These are phyloP conservation scores for Umimayanthus chanpuru DNA, from an alignment of 92 coral and sea anemone species.

Conservation along the genomic window DNA sequence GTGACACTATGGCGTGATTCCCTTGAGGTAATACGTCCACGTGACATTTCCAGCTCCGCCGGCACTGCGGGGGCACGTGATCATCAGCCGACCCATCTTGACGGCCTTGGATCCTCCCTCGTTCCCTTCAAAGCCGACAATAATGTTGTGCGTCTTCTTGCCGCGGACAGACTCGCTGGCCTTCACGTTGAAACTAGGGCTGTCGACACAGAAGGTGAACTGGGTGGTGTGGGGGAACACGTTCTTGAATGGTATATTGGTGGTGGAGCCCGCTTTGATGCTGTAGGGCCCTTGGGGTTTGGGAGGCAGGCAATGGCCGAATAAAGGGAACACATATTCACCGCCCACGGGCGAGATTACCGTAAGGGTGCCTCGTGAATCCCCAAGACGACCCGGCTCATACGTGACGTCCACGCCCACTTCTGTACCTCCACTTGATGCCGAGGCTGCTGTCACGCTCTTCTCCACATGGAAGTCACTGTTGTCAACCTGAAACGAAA, in stretches of 20 bases:
- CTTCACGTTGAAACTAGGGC: slow-evolving; percentile 91
- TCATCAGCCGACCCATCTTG: slow-evolving; percentile 92
- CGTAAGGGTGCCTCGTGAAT: slow-evolving; percentile 87
- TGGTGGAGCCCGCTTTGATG: slow-evolving; percentile 88
- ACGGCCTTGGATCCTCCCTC: slow-evolving; percentile 93
- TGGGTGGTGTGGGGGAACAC: slow-evolving; percentile 93
- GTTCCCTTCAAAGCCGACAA: slow-evolving; percentile 94
- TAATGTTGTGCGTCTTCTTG: slow-evolving; percentile 87
- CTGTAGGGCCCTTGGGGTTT: slow-evolving; percentile 98
- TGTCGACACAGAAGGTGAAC: slow-evolving; percentile 89
- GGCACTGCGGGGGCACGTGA: slow-evolving; percentile 93
- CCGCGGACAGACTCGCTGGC: slow-evolving; percentile 91
- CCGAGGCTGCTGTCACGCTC: slow-evolving; percentile 98
- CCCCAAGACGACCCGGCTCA: slow-evolving; percentile 95
- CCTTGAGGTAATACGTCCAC: slow-evolving; percentile 94
- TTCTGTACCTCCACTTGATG: slow-evolving; percentile 98
- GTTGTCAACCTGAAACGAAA: slow-evolving; percentile 80
- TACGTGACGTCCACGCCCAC: slow-evolving; percentile 95
- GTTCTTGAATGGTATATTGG: slow-evolving; percentile 93
- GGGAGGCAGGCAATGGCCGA: slow-evolving; percentile 94
- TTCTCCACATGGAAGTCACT: slow-evolving; percentile 96
- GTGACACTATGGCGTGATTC: slow-evolving; percentile 70
- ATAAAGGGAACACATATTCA: slow-evolving; percentile 91
- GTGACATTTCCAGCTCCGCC: slow-evolving; percentile 88
- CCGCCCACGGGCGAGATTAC: slow-evolving; percentile 85